phyloP scores from a whole-genome alignment of 2,888 invertebrate species.

The Bellardia bayeri region DNA sequence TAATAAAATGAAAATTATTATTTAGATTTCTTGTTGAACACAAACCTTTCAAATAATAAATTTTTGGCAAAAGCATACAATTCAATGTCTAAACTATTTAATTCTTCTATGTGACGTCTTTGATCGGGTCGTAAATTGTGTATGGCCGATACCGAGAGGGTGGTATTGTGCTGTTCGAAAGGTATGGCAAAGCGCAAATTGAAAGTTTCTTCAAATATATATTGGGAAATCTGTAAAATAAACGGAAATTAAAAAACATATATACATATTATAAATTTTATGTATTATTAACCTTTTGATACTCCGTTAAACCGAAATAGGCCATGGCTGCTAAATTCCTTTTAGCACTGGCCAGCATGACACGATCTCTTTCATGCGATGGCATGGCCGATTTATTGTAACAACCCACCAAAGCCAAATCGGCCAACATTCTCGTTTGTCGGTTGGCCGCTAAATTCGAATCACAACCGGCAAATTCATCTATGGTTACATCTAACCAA shows the following conservation, averaged over 20 bases:
- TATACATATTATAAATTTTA: conserved; percentile 18
- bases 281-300: conserved; percentile 89
- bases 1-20: conserved; percentile 3
- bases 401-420: conserved; percentile 97
- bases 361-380: conserved; percentile 90
- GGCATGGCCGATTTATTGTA: conserved; percentile 94
- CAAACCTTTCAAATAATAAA: conserved; percentile 90
- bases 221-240: conserved; percentile 90
- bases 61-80: conserved; percentile 96
- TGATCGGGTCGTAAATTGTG: conserved; percentile 91
- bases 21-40: conserved; percentile 56
- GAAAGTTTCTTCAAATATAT: conserved; percentile 97
- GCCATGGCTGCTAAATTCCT: conserved; percentile 97
- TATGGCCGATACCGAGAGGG: conserved; percentile 93
- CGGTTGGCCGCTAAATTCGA: conserved; percentile 98
- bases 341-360: conserved; percentile 97
- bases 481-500: conserved; percentile 95
- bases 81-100: conserved; percentile 96
- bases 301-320: conserved; percentile 98
- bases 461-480: conserved; percentile 95
- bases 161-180: conserved; percentile 96
- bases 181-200: conserved; percentile 94
- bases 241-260: conserved; percentile 13
- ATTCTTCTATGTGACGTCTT: conserved; percentile 89
- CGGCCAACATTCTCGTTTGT: conserved; percentile 98